These are phyloP conservation scores for human (Homo sapiens) DNA, from an alignment of 2,113 vertebrate species.

Conservation along the genomic window DNA sequence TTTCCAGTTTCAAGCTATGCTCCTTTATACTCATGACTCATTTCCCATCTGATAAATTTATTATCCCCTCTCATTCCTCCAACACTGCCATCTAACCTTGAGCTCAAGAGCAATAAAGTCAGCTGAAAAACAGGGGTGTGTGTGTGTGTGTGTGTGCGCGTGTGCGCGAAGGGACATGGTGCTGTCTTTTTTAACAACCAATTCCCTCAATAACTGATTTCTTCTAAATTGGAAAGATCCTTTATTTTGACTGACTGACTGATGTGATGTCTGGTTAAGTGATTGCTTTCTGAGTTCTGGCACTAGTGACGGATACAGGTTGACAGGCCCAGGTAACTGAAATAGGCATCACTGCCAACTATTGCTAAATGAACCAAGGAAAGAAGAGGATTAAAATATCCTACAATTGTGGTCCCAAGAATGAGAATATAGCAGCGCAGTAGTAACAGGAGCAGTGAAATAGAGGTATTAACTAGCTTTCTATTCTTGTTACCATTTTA, in stretches of 20 bases:
- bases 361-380: constrained; percentile 42
- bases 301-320: background rate
- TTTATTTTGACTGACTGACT: constrained; percentile 47
- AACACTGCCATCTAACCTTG: background rate
- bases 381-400: constrained; percentile 54
- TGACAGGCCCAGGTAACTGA: constrained; percentile 35
- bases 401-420: background rate
- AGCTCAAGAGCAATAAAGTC: background rate
- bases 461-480: constrained; percentile 19
- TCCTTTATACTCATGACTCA: background rate
- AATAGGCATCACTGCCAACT: constrained; percentile 44
- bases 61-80: background rate
- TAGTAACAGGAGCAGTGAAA: background rate
- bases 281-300: background rate
- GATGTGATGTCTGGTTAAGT: constrained; percentile 38
- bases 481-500: constrained; percentile 32
- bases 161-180: background rate
- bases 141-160: background rate
- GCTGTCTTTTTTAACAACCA: constrained; percentile 10
- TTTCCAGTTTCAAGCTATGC: background rate
- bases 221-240: constrained; percentile 46
- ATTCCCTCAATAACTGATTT: constrained; percentile 34
- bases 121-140: background rate
- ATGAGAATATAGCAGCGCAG: background rate
- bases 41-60: background rate